Conservation (phyloP, 1,140 invertebrate species). For the Anagrus nilaparvatae region DNA sequence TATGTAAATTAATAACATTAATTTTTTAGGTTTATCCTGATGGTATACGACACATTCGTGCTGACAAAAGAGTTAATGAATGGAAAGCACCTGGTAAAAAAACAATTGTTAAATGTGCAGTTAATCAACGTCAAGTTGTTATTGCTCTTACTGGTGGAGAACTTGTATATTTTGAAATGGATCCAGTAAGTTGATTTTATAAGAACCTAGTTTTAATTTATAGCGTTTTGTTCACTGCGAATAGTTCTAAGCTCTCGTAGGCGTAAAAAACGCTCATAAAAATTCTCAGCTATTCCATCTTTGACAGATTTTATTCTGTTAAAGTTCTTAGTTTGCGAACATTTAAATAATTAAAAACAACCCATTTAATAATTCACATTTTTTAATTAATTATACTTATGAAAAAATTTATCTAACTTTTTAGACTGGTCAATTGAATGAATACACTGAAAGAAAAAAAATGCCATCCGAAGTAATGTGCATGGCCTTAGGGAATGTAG, state of each 20-base stretch:
- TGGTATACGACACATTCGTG: slow-evolving; percentile 95
- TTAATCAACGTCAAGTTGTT: slow-evolving; percentile 97
- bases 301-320: slow-evolving; percentile 2
- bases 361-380: not conserved
- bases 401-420: slow-evolving; percentile 5
- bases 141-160: slow-evolving; percentile 96
- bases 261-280: slow-evolving; percentile 32
- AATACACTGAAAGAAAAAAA: slow-evolving; percentile 94
- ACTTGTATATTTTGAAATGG: slow-evolving; percentile 99
- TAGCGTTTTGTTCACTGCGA: slow-evolving; percentile 12
- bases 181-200: slow-evolving; percentile 64
- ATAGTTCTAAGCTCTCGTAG: slow-evolving; percentile 22
- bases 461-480: slow-evolving; percentile 96
- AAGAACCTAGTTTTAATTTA: slow-evolving; percentile 27
- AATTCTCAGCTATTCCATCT: slow-evolving; percentile 19
- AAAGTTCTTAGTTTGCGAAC: slow-evolving; percentile 7
- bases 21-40: slow-evolving; percentile 80
- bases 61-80: slow-evolving; percentile 96
- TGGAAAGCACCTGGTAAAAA: slow-evolving; percentile 98
- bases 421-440: slow-evolving; percentile 94
- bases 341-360: not conserved
- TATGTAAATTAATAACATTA: no score
- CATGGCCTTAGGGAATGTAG: slow-evolving; percentile 94
- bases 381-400: no score
- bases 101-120: slow-evolving; percentile 93